Base-by-base conservation (phyloP, 2,888 invertebrate species). In the Pachymerium ferrugineum region DNA sequence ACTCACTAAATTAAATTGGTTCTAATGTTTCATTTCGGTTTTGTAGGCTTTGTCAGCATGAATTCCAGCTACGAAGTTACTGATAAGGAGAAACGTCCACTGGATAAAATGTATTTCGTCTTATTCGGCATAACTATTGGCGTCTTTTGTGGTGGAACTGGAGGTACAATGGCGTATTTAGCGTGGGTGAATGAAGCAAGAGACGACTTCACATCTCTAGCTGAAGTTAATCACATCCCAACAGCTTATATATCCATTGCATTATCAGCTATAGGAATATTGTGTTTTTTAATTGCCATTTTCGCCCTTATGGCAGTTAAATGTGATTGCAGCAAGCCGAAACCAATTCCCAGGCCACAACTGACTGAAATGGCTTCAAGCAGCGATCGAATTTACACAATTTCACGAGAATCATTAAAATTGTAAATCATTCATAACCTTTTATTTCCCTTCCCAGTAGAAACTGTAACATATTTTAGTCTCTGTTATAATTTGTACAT, bases 141-240 rank as follows among this genome's bases (percentile, higher is more conserved):
- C 29, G 19, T 69, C 33, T 2, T n/a, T 30, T 19, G 31, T 8
- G 30, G 33, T 10, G 33, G 2, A 1, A 33, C 35, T 19, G 74
- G 74, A 5, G 73, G 62, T 5, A 69, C 70, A 14, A 74, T 74
- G 74, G 30, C 71, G 22, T 74, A 73, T 47, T 38, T 74, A 29
- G 68, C 69, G 5, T 68, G 22, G 28, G 14, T 38, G 6, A 10
- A 69, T 14, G 68, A 70, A 19, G 12, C 16, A 2, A 25, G 67
- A 4, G 68, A 22, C 3, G 68, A 35, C 12, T 71, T 33, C 25
- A 71, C 71, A 14, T 73, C 74, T 1, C 6, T 74, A 25, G 74
- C 74, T 8, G 73, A 74, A 42, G 29, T 16, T 14, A 2, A n/a
- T n/a, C 19, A 70, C 25, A 69, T 74, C 8, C 74, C 74, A n/a